These are phyloP conservation scores for Odontesthes bonariensis DNA, from an alignment of 2,113 vertebrate genomes.

Conservation along the genomic window DNA sequence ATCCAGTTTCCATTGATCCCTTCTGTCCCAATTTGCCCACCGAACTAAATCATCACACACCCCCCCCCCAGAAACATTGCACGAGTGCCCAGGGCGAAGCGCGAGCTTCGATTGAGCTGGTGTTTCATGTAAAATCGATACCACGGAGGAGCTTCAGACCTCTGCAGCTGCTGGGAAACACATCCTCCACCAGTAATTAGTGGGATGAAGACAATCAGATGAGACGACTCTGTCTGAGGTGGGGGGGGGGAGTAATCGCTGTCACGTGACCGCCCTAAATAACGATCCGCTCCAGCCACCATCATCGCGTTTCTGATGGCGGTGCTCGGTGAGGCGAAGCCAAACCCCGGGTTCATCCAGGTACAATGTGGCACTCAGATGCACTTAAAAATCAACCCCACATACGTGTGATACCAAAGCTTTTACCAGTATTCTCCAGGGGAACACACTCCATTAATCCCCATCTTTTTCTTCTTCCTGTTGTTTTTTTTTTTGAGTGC, in stretches of 20 bases:
- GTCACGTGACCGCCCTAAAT: constrained; percentile 15
- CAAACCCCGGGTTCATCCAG: constrained; percentile 22
- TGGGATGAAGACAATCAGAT: constrained; percentile 31
- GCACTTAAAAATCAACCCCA: constrained; percentile 59
- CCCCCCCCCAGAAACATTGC: constrained; percentile 22
- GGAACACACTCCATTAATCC: constrained; percentile 61
- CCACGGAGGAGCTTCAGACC: constrained; percentile 39
- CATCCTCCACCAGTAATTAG: constrained; percentile 24
- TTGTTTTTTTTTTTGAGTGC: constrained; percentile 19
- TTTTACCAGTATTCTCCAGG: constrained; percentile 65
- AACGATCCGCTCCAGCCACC: constrained; percentile 5
- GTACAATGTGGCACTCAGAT: constrained; percentile 36
- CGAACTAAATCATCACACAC: constrained; percentile 59
- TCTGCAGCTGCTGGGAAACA: constrained; percentile 24
- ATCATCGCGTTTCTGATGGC: background rate
- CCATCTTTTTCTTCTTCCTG: constrained; percentile 12
- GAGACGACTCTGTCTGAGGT: constrained; percentile 2
- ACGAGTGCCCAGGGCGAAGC: constrained; percentile 20
- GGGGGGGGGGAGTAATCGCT: constrained; percentile 6
- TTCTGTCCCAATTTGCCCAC: constrained; percentile 45
- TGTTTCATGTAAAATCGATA: constrained; percentile 73
- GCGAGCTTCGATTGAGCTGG: constrained; percentile 50
- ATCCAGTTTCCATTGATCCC: constrained; percentile 62
- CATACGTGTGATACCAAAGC: constrained; percentile 56
- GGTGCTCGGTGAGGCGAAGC: background rate